phyloP scores from a whole-genome alignment of 2,113 vertebrate genomes.

The Emydocephalus ijimae region DNA sequence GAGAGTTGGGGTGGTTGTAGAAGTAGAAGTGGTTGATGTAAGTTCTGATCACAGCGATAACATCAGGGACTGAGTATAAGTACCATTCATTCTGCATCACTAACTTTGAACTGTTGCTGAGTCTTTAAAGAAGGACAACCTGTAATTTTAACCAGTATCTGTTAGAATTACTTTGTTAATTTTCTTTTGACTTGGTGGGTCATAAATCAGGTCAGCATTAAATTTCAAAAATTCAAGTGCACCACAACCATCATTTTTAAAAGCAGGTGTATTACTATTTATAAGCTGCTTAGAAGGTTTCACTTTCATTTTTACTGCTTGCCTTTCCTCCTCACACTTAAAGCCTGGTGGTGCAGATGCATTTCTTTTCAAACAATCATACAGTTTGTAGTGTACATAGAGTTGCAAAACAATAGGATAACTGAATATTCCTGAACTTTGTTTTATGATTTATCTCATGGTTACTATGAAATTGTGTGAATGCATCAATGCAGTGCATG shows the following conservation, averaged over 20 bases:
- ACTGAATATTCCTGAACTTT: too few relatives aligned
- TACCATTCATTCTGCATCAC: neutral
- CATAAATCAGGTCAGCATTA: neutral
- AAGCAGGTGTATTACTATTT: neutral
- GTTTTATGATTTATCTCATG: too few relatives aligned
- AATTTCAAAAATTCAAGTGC: neutral
- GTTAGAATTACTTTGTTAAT: neutral
- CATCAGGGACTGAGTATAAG: neutral
- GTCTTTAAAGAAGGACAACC: neutral
- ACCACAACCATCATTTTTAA: neutral
- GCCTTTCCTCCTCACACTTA: too few relatives aligned
- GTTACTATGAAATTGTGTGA: too few relatives aligned
- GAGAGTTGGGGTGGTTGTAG: neutral
- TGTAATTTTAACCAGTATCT: neutral
- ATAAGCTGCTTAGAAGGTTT: too few relatives aligned
- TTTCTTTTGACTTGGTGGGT: neutral
- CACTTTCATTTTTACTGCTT: too few relatives aligned
- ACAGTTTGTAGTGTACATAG: too few relatives aligned
- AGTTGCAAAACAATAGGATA: too few relatives aligned
- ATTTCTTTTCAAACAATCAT: too few relatives aligned
- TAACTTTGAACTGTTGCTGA: neutral
- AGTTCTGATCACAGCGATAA: neutral
- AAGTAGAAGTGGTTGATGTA: neutral
- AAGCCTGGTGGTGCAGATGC: too few relatives aligned
- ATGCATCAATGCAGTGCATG: too few relatives aligned